phyloP scores from a whole-genome alignment of 2,888 invertebrate genomes.

The Acanthosoma haemorrhoidale region DNA sequence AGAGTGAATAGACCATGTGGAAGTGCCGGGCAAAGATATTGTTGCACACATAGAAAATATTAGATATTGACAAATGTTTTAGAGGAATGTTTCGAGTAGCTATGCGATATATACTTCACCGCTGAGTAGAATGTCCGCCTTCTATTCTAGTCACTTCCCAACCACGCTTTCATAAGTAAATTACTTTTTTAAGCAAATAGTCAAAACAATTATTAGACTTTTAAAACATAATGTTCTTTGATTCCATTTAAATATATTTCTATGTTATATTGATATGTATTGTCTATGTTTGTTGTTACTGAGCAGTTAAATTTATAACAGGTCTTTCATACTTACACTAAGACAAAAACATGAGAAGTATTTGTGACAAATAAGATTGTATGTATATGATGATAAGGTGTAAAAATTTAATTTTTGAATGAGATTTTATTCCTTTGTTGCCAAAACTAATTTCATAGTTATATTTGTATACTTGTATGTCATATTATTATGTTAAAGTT shows the following conservation, averaged over 20 bases:
- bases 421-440: constrained; percentile 10
- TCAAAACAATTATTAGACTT: background rate
- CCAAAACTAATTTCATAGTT: background rate
- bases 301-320: background rate
- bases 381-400: background rate
- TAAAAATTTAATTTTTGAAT: background rate
- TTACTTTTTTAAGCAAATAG: background rate
- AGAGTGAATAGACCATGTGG: no score
- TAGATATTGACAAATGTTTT: background rate
- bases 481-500: background rate
- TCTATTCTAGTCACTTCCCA: background rate
- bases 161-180: background rate
- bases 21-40: no score
- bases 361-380: background rate
- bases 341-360: background rate
- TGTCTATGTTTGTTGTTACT: background rate
- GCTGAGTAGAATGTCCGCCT: background rate
- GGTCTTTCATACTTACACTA: background rate
- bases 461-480: background rate
- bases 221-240: background rate
- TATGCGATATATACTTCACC: constrained; percentile 1
- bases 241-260: background rate
- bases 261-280: background rate
- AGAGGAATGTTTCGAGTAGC: background rate
- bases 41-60: background rate